Evolutionary conservation across 2,888 invertebrate genomes (phyloP), one percentile per base, ranked within the genome.

Genomic region (Congeria kusceri): DNA sequence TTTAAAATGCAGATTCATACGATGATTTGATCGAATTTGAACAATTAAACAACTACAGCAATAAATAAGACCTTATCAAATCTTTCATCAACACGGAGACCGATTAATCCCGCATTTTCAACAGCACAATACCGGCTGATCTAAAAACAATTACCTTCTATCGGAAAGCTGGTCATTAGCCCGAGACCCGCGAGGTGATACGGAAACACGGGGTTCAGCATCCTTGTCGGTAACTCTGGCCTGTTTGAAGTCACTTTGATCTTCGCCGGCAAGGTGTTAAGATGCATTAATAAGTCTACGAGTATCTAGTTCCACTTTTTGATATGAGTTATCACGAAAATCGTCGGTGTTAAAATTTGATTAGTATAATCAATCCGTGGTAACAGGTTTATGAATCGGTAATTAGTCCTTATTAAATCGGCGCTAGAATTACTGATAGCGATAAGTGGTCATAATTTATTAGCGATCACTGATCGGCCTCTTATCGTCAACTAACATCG

Each of bases 151-250:
- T 80, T 86, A 90, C 90, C 90, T 88, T 90, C 90, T 69, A 89
- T 79, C 47, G 88, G 87, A 47, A 90, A 83, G 3, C 88, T 86
- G 13, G 89, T 83, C 77, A 89, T 86, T 15, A 90, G 75, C 18
- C 89, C 88, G n/a, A 90, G 83, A 13, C 88, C 88, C 2, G 89
- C 87, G 39, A 90, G 82, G 69, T 89, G 89, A 66, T 89, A 90
- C 3, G 89, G 89, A 62, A 90, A 86, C 58, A 90, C 84, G 39
- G 88, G 86, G 27, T 88, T 85, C 69, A 90, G 67, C 88, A 90
- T 89, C 74, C 62, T 85, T 53, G 76, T 66, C 20, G 63, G 62
- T 29, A 39, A 25, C 53, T 46, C 71, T 20, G 29, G 66, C 46
- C 58, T 58, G 25, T 67, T 59, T 32, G 68, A 49, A 32, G 25